Evolutionary conservation across 2,113 vertebrate genomes (phyloP).

Genomic region (Onychostoma macrolepis): DNA sequence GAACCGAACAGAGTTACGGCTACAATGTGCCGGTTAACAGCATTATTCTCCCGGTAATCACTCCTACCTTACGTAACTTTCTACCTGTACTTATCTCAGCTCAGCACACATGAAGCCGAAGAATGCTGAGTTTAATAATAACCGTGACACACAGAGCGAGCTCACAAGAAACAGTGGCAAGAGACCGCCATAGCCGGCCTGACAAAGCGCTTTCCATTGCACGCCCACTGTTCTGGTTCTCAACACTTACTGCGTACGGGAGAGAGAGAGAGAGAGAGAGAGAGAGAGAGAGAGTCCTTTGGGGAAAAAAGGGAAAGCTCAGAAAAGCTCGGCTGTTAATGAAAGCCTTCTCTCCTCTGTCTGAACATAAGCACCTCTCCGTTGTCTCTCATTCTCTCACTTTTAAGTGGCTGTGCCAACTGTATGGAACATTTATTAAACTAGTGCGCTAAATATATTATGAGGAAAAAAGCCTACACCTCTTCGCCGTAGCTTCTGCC

Average conservation of each 20-base stretch:
- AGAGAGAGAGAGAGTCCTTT: conserved; percentile 52
- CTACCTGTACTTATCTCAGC: conserved; percentile 80
- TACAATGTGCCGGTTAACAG: conserved; percentile 73
- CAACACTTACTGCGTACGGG: conserved; percentile 28
- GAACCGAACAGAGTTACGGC: conserved; percentile 72
- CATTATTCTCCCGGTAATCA: conserved; percentile 73
- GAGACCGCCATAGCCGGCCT: conserved; percentile 43
- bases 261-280: conserved; percentile 33
- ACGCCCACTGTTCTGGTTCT: conserved; percentile 50
- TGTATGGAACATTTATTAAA: conserved; percentile 66
- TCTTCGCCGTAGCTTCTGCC: conserved; percentile 50
- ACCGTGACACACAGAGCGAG: conserved; percentile 62
- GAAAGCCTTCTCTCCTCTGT: conserved; percentile 62
- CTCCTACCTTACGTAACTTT: conserved; percentile 77
- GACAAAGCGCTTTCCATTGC: conserved; percentile 57
- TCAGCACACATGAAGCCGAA: conserved; percentile 74
- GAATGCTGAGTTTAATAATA: conserved; percentile 79
- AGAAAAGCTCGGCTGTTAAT: conserved; percentile 64
- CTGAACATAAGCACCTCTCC: conserved; percentile 50
- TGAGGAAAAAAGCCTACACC: conserved; percentile 51
- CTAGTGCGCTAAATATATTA: conserved; percentile 56
- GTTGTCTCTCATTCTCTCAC: conserved; percentile 53
- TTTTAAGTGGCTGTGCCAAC: conserved; percentile 65
- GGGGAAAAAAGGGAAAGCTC: conserved; percentile 61
- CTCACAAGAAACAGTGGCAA: conserved; percentile 60